phyloP scores from a whole-genome alignment of 2,797 vertebrate species.

The Acipenser transmontanus region DNA sequence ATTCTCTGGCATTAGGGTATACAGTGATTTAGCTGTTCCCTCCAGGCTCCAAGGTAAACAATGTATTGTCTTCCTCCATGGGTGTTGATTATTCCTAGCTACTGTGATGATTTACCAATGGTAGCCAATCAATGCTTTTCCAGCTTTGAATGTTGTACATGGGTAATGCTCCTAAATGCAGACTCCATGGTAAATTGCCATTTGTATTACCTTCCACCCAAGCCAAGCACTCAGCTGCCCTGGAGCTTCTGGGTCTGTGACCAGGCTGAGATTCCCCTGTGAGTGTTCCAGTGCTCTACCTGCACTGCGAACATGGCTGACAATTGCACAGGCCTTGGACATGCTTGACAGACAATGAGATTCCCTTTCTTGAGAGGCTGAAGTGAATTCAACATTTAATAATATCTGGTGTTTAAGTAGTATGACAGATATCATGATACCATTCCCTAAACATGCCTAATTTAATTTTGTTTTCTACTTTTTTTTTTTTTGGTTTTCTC shows the following conservation, averaged over 20 bases:
- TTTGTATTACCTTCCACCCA: background rate
- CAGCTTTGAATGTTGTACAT: background rate
- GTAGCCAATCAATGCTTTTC: conserved; percentile 10
- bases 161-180: conserved; percentile 13
- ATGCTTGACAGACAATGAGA: background rate
- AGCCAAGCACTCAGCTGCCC: background rate
- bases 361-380: too few species aligned
- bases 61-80: background rate
- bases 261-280: background rate
- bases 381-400: too few species aligned
- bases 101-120: background rate
- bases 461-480: too few species aligned
- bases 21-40: background rate
- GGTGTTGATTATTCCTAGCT: background rate
- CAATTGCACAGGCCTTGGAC: background rate
- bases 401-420: too few species aligned
- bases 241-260: background rate
- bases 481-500: too few species aligned
- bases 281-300: background rate
- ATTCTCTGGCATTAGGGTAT: conserved; percentile 1
- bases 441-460: too few species aligned
- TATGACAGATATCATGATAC: too few species aligned
- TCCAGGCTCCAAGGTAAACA: background rate
- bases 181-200: conserved; percentile 11
- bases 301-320: background rate